These are phyloP conservation scores for Nephrocerus scutellatus DNA, from an alignment of 2,888 invertebrate genomes.

Conservation along the genomic window DNA sequence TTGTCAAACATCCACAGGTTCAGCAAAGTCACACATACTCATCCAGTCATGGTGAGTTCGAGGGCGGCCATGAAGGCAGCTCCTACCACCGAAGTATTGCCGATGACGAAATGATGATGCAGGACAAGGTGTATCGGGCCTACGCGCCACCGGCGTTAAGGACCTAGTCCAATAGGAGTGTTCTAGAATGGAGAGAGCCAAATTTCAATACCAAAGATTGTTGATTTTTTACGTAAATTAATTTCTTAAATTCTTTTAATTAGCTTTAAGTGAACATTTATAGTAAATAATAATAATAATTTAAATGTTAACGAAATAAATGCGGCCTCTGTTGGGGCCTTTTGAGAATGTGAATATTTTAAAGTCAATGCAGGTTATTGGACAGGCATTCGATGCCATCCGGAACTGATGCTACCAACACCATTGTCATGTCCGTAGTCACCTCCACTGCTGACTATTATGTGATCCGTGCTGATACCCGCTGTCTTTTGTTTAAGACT, in stretches of 20 bases:
- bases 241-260: constrained; percentile 21
- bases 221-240: constrained; percentile 21
- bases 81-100: constrained; percentile 55
- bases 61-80: constrained; percentile 54
- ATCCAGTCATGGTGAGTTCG: constrained; percentile 56
- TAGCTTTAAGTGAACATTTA: constrained; percentile 18
- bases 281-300: constrained; percentile 17
- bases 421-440: constrained; percentile 31
- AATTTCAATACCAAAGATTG: constrained; percentile 32
- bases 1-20: constrained; percentile 78
- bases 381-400: constrained; percentile 45
- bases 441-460: constrained; percentile 49
- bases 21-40: constrained; percentile 72
- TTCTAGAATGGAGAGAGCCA: constrained; percentile 6
- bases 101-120: constrained; percentile 56
- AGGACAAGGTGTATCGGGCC: constrained; percentile 58
- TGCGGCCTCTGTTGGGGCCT: no score
- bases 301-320: constrained; percentile 14
- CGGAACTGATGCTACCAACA: constrained; percentile 36
- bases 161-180: no score
- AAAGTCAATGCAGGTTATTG: no score
- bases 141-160: constrained; percentile 47
- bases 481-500: no score
- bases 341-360: no score
- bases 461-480: constrained; percentile 48